phyloP scores from a whole-genome alignment of 2,113 vertebrate genomes.

The Martes martes region DNA sequence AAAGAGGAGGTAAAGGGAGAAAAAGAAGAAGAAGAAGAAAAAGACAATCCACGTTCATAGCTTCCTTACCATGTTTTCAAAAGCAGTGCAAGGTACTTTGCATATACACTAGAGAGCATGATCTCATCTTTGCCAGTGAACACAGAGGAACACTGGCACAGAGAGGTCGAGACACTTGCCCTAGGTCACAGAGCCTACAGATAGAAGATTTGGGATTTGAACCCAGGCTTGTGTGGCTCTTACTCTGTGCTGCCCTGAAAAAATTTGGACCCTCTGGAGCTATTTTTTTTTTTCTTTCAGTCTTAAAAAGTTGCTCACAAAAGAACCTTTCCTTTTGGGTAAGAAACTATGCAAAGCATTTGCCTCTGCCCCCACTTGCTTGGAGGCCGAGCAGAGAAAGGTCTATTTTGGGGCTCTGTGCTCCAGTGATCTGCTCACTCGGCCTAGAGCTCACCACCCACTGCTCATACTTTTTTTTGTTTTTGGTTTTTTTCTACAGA shows the following conservation, averaged over 20 bases:
- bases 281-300: neutral
- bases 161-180: neutral
- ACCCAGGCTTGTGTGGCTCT: neutral
- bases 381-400: neutral
- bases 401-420: conserved; percentile 58
- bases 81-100: fast-evolving
- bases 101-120: neutral
- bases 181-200: neutral
- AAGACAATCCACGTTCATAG: neutral
- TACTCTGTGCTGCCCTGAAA: neutral
- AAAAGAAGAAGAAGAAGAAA: neutral
- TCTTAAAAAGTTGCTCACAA: conserved; percentile 42
- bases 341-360: conserved; percentile 68
- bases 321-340: conserved; percentile 22
- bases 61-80: neutral
- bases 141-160: neutral
- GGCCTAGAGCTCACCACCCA: neutral
- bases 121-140: neutral
- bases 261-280: neutral
- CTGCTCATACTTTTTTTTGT: neutral
- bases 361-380: neutral
- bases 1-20: too few species aligned
- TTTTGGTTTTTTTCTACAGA: neutral
- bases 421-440: conserved; percentile 45
- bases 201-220: neutral